A percentile compares a stretch with the other conserved stretches of the same genome.
Conservation (phyloP, 64 coral and sea anemone genomes). For the Porites australiensis region DNA sequence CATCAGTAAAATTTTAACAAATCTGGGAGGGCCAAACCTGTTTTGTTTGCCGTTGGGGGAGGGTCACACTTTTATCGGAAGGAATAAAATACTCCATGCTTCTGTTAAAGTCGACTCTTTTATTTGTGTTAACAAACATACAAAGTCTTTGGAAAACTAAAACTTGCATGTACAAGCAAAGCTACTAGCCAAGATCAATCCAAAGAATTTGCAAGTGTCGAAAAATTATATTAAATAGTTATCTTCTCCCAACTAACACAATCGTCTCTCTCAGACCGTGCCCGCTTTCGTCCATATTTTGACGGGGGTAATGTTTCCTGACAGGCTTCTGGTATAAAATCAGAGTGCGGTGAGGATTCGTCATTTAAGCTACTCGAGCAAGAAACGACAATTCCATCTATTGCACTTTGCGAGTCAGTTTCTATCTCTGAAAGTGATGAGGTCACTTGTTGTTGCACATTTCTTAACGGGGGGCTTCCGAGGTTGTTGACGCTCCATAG, state of each 20-base stretch:
- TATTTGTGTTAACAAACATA: slow-evolving; percentile 17
- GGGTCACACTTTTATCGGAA: neutral
- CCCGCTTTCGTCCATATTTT: too few relatives aligned
- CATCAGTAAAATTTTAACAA: slow-evolving; percentile 51
- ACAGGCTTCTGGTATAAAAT: slow-evolving; percentile 50
- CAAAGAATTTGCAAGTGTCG: slow-evolving; percentile 29
- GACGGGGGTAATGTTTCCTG: slow-evolving; percentile 23
- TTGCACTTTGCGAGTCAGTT: neutral
- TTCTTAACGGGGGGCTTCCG: slow-evolving; percentile 27
- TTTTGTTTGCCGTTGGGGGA: neutral
- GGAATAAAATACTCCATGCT: slow-evolving; percentile 48
- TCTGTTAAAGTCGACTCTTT: slow-evolving; percentile 35
- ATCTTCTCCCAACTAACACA: too few relatives aligned
- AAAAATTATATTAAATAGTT: slow-evolving; percentile 40
- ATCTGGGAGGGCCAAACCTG: slow-evolving; percentile 41
- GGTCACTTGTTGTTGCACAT: slow-evolving; percentile 49
- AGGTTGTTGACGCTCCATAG: slow-evolving; percentile 39
- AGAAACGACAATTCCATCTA: neutral
- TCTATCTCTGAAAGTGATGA: slow-evolving; percentile 20
- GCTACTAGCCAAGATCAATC: slow-evolving; percentile 6
- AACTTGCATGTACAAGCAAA: slow-evolving; percentile 36
- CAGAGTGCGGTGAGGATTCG: neutral
- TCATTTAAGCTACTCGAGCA: slow-evolving; percentile 25
- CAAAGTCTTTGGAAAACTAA: slow-evolving; percentile 60
- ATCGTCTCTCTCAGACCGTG: too few relatives aligned